Conservation (phyloP, 1,140 invertebrate species). For the Mesaphorura yosii region DNA sequence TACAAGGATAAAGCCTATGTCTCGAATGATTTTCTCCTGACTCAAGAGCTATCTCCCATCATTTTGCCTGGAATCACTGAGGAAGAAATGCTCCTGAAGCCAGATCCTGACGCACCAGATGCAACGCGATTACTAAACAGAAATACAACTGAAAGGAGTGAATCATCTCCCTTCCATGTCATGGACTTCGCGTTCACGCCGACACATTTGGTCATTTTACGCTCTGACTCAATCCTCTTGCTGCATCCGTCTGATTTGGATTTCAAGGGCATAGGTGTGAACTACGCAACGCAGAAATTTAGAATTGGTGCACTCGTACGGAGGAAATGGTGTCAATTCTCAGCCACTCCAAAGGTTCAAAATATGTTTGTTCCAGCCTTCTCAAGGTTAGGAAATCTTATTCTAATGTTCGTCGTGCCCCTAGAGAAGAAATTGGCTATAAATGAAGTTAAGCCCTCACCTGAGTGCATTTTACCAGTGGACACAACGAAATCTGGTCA, state of each 20-base stretch:
- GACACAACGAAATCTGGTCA: neutral
- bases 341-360: constrained; percentile 1
- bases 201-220: neutral
- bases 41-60: neutral
- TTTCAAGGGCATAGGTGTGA: neutral
- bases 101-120: neutral
- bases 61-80: neutral
- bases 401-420: neutral
- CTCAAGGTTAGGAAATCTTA: constrained; percentile 1
- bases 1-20: neutral
- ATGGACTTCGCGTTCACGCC: neutral
- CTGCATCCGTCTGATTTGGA: neutral
- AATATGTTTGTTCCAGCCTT: neutral
- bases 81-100: neutral
- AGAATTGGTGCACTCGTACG: neutral
- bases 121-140: neutral
- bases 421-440: neutral
- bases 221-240: neutral
- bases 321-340: neutral
- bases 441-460: neutral
- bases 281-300: neutral
- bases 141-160: neutral
- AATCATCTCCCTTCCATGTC: neutral
- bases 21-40: neutral
- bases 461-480: neutral